Evolutionary conservation across 2,888 invertebrate species (phyloP).

Genomic region (Cerastis leucographa): DNA sequence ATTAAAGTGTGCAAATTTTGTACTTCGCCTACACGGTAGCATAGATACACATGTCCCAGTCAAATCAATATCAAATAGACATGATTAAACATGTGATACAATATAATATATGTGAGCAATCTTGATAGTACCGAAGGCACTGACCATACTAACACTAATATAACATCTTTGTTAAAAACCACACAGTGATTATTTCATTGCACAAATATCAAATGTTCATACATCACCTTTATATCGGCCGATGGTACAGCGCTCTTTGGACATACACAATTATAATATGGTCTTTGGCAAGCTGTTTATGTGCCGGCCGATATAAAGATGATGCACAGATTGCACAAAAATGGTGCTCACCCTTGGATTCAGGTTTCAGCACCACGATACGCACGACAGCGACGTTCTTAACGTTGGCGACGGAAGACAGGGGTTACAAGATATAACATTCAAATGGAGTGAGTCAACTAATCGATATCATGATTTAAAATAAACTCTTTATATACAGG

Average conservation of each 20-base stretch:
- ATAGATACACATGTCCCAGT: slow-evolving; percentile 65
- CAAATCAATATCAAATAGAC: slow-evolving; percentile 61
- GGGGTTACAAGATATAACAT: slow-evolving; percentile 44
- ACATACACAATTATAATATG: slow-evolving; percentile 32
- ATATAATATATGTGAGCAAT: slow-evolving; percentile 81
- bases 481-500: slow-evolving; percentile 56
- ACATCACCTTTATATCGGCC: slow-evolving; percentile 41
- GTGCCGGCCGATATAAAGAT: slow-evolving; percentile 37
- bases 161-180: slow-evolving; percentile 63
- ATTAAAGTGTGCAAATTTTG: slow-evolving; percentile 76
- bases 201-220: slow-evolving; percentile 57
- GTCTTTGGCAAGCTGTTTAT: slow-evolving; percentile 47
- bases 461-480: slow-evolving; percentile 44
- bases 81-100: slow-evolving; percentile 75
- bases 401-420: slow-evolving; percentile 68
- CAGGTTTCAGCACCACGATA: slow-evolving; percentile 56
- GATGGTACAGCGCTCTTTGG: slow-evolving; percentile 45
- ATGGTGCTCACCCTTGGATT: slow-evolving; percentile 31
- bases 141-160: slow-evolving; percentile 61
- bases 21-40: slow-evolving; percentile 73
- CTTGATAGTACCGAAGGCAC: slow-evolving; percentile 61
- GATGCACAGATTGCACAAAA: slow-evolving; percentile 39
- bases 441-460: slow-evolving; percentile 42
- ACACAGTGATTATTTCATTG: slow-evolving; percentile 59
- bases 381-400: slow-evolving; percentile 51